Evolutionary conservation across 37 sponge, comb jelly and placozoan genomes (phyloP), one percentile per base, ranked within the genome.

Genomic region (Beroe forskalii): DNA sequence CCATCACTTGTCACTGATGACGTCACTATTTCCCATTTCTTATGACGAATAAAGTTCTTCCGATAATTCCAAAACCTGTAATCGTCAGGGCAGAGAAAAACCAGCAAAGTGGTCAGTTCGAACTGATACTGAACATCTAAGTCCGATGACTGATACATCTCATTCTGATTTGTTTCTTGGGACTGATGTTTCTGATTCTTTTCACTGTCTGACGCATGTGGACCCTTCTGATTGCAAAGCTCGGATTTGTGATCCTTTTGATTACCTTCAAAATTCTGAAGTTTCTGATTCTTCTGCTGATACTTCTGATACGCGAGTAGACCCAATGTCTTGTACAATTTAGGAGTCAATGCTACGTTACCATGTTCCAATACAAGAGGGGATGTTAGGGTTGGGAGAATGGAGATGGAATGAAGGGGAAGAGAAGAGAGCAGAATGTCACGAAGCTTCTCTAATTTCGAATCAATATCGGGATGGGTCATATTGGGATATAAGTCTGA

Each of bases 51-150:
- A 14, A 36, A 20, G 4, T 36, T 32, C 39, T 36, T 40, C 3
- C 86, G 24, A 24, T 20, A 80, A 30, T 30, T 80, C 86, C 86
- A 80, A 23, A 38, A 42, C 28, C 27, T 41, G 40, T 27, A 28
- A 38, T 80, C 86, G 35, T 80, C 86, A 41, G 86, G 86, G 31
- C 42, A 42, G 8, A 80, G 86, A 3, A 80, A 4, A 24, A 80
- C 30, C 1, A 41, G 44, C 1, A 80, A 43, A n/a, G 86, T 25
- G 22, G 55, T 33, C 55, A 80, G 30, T 22, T 44, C 31, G n/a
- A n/a, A n/a, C n/a, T n/a, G n/a, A n/a, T n/a, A n/a, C n/a, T n/a
- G n/a, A n/a, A n/a, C n/a, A n/a, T n/a, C n/a, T n/a, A n/a, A n/a
- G 37, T 80, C 86, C 30, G 17, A 48, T n/a, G 44, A 12, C 20